Conservation (phyloP, 2,888 invertebrate species). For the Ectemnius lituratus region DNA sequence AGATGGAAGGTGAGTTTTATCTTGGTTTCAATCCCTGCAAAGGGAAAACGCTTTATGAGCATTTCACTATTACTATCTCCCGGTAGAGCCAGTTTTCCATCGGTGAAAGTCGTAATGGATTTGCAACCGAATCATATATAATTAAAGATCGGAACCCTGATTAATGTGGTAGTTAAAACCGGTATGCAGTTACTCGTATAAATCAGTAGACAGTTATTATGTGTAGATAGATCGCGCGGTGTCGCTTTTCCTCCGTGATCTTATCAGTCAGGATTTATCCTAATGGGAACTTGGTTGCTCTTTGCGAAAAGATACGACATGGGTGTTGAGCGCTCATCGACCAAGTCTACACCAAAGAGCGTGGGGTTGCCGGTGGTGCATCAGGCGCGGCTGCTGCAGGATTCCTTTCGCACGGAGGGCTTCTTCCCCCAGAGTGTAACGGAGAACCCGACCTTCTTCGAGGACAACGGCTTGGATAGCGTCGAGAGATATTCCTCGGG, state of each 20-base stretch:
- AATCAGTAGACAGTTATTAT: no score
- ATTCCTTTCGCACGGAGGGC: conserved; percentile 67
- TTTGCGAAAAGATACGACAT: conserved; percentile 67
- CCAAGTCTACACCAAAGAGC: conserved; percentile 55
- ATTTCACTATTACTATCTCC: background rate
- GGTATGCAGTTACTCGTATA: no score
- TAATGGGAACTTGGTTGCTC: conserved; percentile 23
- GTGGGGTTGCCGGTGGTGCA: conserved; percentile 28
- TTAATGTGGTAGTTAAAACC: no score
- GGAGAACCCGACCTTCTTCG: conserved; percentile 60
- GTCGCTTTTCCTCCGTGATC: no score
- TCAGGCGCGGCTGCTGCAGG: conserved; percentile 56
- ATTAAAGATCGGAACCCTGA: no score
- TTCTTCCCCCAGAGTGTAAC: conserved; percentile 73
- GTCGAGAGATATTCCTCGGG: conserved; percentile 62
- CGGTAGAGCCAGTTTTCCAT: no score
- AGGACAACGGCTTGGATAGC: conserved; percentile 64
- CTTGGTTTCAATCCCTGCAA: background rate
- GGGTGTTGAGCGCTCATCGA: conserved; percentile 65
- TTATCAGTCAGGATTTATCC: background rate
- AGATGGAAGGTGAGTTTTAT: conserved; percentile 65
- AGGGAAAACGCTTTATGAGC: background rate
- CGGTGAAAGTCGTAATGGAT: no score
- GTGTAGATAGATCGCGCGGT: no score
- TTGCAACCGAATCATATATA: no score